A percentile compares a stretch with the other conserved stretches of the same genome.
These are phyloP conservation scores for Trachymyrmex septentrionalis DNA, from an alignment of 1,140 invertebrate genomes.

Conservation along the genomic window DNA sequence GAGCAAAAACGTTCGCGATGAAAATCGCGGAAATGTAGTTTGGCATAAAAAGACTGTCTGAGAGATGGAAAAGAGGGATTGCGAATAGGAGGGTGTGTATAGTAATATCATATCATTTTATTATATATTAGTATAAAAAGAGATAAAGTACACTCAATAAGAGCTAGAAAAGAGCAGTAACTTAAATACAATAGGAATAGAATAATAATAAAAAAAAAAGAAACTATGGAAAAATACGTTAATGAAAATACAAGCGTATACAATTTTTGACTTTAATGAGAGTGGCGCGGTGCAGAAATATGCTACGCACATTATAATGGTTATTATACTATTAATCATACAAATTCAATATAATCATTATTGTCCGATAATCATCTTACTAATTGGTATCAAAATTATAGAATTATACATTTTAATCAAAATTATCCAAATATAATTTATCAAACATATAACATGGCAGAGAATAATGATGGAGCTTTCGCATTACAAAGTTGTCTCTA, in stretches of 20 bases:
- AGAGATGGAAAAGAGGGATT: background rate
- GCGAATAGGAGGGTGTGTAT: background rate
- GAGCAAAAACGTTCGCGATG: constrained; percentile 50
- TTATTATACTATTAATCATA: no score
- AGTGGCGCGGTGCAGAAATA: no score
- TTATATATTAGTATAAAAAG: background rate
- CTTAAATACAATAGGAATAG: constrained; percentile 1
- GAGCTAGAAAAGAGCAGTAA: background rate
- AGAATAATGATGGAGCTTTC: background rate
- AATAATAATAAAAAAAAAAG: background rate
- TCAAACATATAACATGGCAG: no score
- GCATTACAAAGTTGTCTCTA: background rate
- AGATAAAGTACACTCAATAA: constrained; percentile 7
- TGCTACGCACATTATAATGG: no score
- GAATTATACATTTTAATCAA: no score
- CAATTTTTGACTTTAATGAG: no score
- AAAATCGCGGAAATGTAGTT: constrained; percentile 59
- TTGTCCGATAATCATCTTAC: no score
- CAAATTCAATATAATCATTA: no score
- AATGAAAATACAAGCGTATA: background rate
- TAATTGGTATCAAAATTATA: no score
- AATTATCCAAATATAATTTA: no score
- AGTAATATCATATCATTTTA: constrained; percentile 16
- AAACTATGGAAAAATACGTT: background rate
- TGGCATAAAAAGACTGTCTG: constrained; percentile 33